phyloP scores from a whole-genome alignment of 2,797 vertebrate genomes.

The Rhabdomys pumilio region DNA sequence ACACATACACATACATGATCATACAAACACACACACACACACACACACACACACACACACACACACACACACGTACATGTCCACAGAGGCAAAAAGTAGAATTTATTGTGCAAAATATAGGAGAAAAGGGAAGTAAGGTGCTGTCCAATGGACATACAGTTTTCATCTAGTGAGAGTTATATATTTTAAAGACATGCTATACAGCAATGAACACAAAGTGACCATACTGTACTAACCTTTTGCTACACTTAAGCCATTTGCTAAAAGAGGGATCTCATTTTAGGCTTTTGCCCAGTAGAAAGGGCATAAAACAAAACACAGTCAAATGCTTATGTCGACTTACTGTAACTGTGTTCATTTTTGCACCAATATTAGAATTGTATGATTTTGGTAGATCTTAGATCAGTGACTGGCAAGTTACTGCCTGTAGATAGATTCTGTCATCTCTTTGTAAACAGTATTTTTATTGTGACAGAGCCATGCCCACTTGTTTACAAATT shows the following conservation, averaged over 20 bases:
- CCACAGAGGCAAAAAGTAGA: neutral
- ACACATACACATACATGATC: neutral
- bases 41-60: neutral
- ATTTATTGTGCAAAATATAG: neutral
- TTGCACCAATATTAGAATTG: neutral
- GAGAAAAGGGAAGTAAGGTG: neutral
- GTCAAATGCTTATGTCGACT: neutral
- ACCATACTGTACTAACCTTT: neutral
- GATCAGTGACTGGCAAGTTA: conserved; percentile 9
- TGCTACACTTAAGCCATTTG: neutral
- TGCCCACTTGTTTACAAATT: neutral
- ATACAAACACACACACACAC: too few relatives aligned
- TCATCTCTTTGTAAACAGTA: conserved; percentile 17
- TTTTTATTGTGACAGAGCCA: neutral
- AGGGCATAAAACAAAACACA: neutral
- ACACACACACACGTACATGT: neutral
- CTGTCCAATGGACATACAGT: neutral
- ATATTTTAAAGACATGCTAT: neutral
- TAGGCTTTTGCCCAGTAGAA: neutral
- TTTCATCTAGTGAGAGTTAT: neutral
- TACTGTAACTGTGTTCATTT: neutral
- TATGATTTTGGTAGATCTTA: conserved; percentile 14
- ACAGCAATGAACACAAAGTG: neutral
- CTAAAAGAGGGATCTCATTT: neutral
- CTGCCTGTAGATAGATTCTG: neutral